Evolutionary conservation across 2,797 vertebrate genomes (phyloP).

Genomic region (Mus caroli): DNA sequence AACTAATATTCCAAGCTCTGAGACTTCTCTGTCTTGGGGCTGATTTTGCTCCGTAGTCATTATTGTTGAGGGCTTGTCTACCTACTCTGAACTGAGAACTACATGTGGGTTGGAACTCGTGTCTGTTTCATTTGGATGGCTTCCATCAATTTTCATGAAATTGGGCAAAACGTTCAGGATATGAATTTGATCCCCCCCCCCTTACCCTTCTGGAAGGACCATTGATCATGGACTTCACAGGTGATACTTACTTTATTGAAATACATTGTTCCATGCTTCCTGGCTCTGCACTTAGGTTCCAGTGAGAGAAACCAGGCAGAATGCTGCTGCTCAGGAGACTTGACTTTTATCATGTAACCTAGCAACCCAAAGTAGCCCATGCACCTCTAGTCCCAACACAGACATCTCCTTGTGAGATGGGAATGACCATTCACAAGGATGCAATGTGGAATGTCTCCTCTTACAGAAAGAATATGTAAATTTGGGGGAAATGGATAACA

Average conservation of each 20-base stretch:
- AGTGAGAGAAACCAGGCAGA: conserved; percentile 7
- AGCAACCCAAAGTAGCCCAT: neutral
- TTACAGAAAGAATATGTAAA: neutral
- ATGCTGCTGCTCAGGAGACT: neutral
- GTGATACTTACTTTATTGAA: conserved; percentile 22
- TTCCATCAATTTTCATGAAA: conserved; percentile 33
- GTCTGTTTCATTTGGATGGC: neutral
- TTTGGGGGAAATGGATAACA: neutral
- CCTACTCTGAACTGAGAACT: neutral
- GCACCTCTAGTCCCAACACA: neutral
- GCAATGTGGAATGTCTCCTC: neutral
- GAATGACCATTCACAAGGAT: neutral
- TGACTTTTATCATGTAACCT: conserved; percentile 6
- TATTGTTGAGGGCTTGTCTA: neutral
- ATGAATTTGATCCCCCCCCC: conserved; percentile 29
- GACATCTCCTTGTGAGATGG: neutral
- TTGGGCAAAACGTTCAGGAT: neutral
- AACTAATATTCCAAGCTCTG: neutral
- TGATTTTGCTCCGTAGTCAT: neutral
- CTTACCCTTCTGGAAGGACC: neutral
- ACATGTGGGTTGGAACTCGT: neutral
- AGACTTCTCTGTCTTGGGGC: neutral
- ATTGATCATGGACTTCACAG: neutral
- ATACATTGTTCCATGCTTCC: conserved; percentile 15
- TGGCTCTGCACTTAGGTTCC: neutral